Conservation (phyloP, 2,888 invertebrate species). For the Pseudanteris insignis region DNA sequence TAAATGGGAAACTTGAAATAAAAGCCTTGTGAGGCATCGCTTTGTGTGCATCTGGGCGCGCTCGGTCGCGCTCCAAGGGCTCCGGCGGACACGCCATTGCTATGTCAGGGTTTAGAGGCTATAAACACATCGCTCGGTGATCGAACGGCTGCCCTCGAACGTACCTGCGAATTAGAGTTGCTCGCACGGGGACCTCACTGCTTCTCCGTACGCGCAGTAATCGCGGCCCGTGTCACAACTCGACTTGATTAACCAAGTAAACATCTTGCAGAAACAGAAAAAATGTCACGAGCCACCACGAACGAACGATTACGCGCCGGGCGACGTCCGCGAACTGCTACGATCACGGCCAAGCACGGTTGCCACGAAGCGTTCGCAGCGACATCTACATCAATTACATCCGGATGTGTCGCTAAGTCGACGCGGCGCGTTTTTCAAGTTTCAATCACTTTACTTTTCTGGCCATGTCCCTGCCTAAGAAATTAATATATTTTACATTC, state of each 20-base stretch:
- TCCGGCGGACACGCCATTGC: constrained; percentile 61
- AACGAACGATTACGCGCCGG: constrained; percentile 62
- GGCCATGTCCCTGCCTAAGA: too few relatives aligned
- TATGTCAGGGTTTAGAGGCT: constrained; percentile 64
- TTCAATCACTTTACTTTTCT: too few relatives aligned
- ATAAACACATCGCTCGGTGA: constrained; percentile 59
- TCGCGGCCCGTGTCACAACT: constrained; percentile 57
- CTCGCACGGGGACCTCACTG: constrained; percentile 56
- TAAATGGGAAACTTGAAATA: too few relatives aligned
- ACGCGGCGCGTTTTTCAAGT: neutral
- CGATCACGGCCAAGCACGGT: constrained; percentile 29
- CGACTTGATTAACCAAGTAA: constrained; percentile 67
- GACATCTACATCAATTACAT: constrained; percentile 10
- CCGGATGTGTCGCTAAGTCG: too few relatives aligned
- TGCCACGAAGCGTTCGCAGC: constrained; percentile 26
- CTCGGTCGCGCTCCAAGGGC: constrained; percentile 1
- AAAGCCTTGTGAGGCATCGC: too few relatives aligned
- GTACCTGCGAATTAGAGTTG: constrained; percentile 58
- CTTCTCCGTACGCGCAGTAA: constrained; percentile 56
- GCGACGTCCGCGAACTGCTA: constrained; percentile 45
- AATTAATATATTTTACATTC: too few relatives aligned
- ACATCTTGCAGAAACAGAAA: constrained; percentile 69
- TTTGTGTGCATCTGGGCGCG: too few relatives aligned
- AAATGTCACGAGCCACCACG: constrained; percentile 64
- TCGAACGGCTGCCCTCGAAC: constrained; percentile 45